phyloP scores from a whole-genome alignment of 2,797 vertebrate species.

The Amazona finschi region DNA sequence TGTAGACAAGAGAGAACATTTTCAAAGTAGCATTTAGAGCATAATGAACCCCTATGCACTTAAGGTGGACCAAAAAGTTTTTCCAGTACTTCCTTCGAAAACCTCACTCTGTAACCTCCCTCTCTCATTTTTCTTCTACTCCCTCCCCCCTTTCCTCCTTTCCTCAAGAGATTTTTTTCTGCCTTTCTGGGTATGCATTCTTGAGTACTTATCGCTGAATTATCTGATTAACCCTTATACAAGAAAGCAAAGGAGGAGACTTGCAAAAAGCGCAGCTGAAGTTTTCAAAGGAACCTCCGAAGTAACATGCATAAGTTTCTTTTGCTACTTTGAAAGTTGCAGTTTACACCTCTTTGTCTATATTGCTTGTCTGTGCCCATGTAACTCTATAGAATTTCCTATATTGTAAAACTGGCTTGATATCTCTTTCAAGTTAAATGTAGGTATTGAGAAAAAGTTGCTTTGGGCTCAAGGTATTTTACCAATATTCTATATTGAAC shows the following conservation, averaged over 20 bases:
- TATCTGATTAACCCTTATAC: not conserved
- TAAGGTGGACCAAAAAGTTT: not conserved
- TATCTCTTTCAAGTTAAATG: not conserved
- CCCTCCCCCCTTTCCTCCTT: not conserved
- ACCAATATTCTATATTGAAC: not conserved
- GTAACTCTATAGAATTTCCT: not conserved
- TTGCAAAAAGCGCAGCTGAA: not conserved
- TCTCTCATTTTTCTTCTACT: not conserved
- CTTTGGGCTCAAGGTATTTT: not conserved
- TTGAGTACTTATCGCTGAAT: not conserved
- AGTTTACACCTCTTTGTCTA: not conserved
- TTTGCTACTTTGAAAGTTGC: not conserved
- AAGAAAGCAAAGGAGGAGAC: not conserved
- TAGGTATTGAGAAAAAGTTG: not conserved
- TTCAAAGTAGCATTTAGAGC: not conserved
- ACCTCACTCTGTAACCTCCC: not conserved
- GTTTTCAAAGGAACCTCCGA: not conserved
- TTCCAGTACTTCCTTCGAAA: not conserved
- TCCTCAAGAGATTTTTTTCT: not conserved
- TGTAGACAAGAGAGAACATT: not conserved
- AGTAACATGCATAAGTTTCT: not conserved
- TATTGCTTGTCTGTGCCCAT: fast-evolving
- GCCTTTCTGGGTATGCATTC: not conserved
- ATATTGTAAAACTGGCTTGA: not conserved
- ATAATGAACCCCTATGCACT: not conserved